Percentiles rank a stretch among this genome's conserved stretches.
phyloP scores from a whole-genome alignment of 2,888 invertebrate species.

The Pharmacophagus antenor region DNA sequence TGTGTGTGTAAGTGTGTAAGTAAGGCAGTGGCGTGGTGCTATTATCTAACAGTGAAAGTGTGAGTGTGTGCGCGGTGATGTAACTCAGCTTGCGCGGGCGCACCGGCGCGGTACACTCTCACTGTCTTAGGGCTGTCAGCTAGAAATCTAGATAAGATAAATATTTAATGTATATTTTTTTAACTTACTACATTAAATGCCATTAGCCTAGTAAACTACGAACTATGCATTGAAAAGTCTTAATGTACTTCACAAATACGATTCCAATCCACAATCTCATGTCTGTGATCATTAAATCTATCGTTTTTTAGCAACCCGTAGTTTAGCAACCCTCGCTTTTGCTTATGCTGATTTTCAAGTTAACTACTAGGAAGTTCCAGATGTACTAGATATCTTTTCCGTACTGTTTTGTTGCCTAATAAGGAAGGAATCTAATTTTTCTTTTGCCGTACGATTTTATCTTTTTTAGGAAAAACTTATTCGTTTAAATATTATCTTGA shows the following conservation, averaged over 20 bases:
- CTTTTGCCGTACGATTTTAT: neutral
- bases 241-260: too few relatives aligned
- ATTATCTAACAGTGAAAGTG: constrained; percentile 80
- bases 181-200: neutral
- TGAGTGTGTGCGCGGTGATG: constrained; percentile 72
- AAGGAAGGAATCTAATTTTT: constrained; percentile 24
- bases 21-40: constrained; percentile 69
- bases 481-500: neutral
- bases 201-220: neutral
- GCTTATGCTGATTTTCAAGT: constrained; percentile 61
- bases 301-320: neutral
- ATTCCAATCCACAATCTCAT: too few relatives aligned
- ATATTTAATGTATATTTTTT: neutral
- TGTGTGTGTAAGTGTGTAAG: constrained; percentile 67
- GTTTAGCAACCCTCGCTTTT: constrained; percentile 31
- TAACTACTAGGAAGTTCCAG: constrained; percentile 66
- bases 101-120: constrained; percentile 57
- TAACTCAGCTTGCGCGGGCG: constrained; percentile 53
- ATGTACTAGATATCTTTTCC: constrained; percentile 47
- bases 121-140: constrained; percentile 44
- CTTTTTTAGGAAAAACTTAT: neutral
- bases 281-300: neutral
- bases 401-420: constrained; percentile 39
- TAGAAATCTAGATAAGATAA: neutral
- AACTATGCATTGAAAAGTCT: too few relatives aligned